Percentiles rank a stretch among this genome's conserved stretches.
Conservation (phyloP, 37 sponge, comb jelly and placozoan genomes). For the Beroe ovata region DNA sequence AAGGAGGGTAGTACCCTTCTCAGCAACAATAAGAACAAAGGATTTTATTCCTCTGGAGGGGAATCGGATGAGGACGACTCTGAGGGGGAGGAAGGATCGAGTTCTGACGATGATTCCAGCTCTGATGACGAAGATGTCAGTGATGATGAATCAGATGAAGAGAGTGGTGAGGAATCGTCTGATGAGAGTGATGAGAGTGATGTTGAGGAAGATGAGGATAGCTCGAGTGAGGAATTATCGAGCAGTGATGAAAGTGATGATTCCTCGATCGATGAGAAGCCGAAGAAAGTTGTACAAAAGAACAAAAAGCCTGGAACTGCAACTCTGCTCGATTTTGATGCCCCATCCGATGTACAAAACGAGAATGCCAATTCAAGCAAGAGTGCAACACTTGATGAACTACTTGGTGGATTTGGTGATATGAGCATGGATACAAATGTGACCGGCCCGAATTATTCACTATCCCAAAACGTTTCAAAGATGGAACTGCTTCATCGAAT, state of each 20-base stretch:
- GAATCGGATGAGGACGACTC: constrained; percentile 68
- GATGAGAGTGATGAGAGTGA: neutral
- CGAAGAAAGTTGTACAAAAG: neutral
- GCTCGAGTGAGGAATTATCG: constrained; percentile 74
- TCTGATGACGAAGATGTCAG: neutral
- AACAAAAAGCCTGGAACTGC: neutral
- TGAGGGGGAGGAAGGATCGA: neutral
- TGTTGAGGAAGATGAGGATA: constrained; percentile 68
- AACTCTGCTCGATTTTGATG: constrained; percentile 52
- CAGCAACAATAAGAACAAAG: constrained; percentile 66
- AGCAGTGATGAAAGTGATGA: constrained; percentile 70
- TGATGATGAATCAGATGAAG: neutral
- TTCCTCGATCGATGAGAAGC: neutral
- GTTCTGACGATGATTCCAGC: neutral
- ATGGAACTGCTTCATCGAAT: constrained; percentile 38
- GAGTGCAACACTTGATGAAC: constrained; percentile 36
- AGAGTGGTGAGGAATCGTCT: constrained; percentile 16
- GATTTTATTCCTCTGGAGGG: constrained; percentile 68
- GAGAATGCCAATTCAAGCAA: neutral
- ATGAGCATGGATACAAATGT: neutral
- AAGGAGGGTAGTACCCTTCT: constrained; percentile 38
- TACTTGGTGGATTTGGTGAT: constrained; percentile 36
- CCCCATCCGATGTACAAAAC: neutral
- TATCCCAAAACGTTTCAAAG: neutral
- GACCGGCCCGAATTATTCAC: constrained; percentile 25